These are phyloP conservation scores for Dolichomitus sp. DNA, from an alignment of 2,888 invertebrate species.

Conservation along the genomic window DNA sequence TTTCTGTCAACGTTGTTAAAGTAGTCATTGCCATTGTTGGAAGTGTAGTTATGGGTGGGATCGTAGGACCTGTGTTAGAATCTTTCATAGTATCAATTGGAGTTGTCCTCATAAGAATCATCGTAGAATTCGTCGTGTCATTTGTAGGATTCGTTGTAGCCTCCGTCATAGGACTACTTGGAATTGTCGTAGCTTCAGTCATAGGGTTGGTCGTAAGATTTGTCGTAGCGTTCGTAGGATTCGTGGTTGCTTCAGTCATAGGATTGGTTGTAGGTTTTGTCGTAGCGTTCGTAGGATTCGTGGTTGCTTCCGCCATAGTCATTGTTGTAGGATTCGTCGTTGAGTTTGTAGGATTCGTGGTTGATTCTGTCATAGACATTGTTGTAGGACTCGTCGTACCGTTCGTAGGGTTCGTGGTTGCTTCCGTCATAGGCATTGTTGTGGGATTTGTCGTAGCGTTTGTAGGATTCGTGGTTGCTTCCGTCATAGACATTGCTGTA, in stretches of 20 bases:
- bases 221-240: not conserved
- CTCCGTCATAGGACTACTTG: not conserved
- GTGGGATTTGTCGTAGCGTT: not conserved
- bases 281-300: no score
- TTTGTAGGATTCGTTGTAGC: not conserved
- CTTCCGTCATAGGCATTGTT: not conserved
- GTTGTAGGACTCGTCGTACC: not conserved
- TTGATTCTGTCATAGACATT: not conserved
- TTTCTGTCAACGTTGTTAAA: not conserved
- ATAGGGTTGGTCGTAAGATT: not conserved
- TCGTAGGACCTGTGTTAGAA: not conserved
- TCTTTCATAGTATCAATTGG: constrained; percentile 5
- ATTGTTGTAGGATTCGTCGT: constrained; percentile 1
- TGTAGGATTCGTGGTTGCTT: constrained; percentile 1
- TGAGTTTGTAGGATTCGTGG: not conserved
- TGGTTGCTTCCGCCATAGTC: no score
- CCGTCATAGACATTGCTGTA: no score
- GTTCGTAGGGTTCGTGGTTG: constrained; percentile 2
- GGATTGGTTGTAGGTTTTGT: no score
- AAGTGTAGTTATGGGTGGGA: constrained; percentile 11
- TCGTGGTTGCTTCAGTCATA: not conserved
- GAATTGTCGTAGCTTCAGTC: not conserved
- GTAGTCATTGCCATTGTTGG: constrained; percentile 4
- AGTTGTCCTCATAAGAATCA: constrained; percentile 1
- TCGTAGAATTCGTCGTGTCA: not conserved